Base-by-base conservation (phyloP, 1,140 invertebrate species). In the Saccostrea glomerata region DNA sequence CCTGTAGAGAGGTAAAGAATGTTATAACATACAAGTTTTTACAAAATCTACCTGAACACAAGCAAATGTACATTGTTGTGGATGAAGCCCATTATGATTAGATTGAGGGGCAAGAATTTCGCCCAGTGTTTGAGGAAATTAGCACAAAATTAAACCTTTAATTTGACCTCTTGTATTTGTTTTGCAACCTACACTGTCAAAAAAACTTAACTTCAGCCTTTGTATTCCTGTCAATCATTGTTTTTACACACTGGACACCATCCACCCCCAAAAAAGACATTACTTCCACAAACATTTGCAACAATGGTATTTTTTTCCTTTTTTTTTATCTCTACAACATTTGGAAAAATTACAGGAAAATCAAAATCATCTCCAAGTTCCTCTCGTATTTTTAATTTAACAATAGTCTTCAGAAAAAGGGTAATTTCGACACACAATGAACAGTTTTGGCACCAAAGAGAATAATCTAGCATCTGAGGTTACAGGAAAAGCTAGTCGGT, bases 81-180 rank as follows among this genome's bases (percentile, higher is more conserved):
- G 70, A 77, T 2, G n/a, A 77, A 77, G 70, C 70, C n/a, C 70
- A 77, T n/a, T 77, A n/a, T 77, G 70, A 9, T 73, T 73, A 9
- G 20, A 5, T 9, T 73, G 6, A 20, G 70, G 70, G 70, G 20
- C n/a, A 73, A 30, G 70, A 73, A 6, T 73, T 73, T 73, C 70
- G 70, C n/a, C 70, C 70, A 73, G 70, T 23, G n/a, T 73, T 23
- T 73, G 7, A 20, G 20, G 30, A 73, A n/a, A n/a, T 70, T 70
- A 23, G 66, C 66, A 70, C n/a, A 23, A 70, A 70, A 70, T 70
- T 23, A 70, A 20, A 70, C 66, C n/a, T 23, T 70, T 70, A 70
- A 30, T 70, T 70, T 70, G 66, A 70, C 66, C 66, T 23, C 66
- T 23, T 20, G n/a, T 23, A 70, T 70, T 70, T 70, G 66, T 70